Evolutionary conservation across 2,797 vertebrate genomes (phyloP).

Genomic region (Chloroceryle inda): DNA sequence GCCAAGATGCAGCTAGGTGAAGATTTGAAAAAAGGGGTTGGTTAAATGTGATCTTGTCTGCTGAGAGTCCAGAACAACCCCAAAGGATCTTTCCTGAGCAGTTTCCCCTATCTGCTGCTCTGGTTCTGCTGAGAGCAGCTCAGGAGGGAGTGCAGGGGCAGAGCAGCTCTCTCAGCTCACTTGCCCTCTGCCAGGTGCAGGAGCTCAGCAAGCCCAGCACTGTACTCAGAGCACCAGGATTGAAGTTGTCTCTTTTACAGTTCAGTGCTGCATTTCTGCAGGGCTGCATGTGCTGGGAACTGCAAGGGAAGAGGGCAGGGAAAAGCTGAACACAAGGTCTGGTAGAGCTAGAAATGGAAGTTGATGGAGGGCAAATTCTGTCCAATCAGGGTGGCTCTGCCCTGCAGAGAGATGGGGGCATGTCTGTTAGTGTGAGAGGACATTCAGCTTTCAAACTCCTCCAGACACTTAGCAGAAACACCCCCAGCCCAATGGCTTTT

Average conservation of each 20-base stretch:
- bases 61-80: neutral
- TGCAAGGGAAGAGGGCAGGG: neutral
- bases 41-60: neutral
- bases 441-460: neutral
- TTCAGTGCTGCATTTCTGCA: neutral
- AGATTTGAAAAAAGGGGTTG: neutral
- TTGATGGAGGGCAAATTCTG: rapidly evolving
- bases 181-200: conserved; percentile 54
- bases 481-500: neutral
- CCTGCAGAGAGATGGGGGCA: neutral
- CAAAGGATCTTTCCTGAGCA: neutral
- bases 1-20: neutral
- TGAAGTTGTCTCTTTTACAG: neutral
- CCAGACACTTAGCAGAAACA: neutral
- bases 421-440: neutral
- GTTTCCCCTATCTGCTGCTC: too few relatives aligned
- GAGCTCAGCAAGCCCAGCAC: neutral
- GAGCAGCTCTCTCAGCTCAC: neutral
- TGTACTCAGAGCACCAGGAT: neutral
- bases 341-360: neutral
- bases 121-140: too few relatives aligned
- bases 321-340: neutral
- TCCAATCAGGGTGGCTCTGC: neutral
- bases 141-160: neutral
- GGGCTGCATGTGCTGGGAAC: neutral